A percentile compares a stretch with the other conserved stretches of the same genome.
These are phyloP conservation scores for Argopecten irradians DNA, from an alignment of 1,140 invertebrate species.

Conservation along the genomic window DNA sequence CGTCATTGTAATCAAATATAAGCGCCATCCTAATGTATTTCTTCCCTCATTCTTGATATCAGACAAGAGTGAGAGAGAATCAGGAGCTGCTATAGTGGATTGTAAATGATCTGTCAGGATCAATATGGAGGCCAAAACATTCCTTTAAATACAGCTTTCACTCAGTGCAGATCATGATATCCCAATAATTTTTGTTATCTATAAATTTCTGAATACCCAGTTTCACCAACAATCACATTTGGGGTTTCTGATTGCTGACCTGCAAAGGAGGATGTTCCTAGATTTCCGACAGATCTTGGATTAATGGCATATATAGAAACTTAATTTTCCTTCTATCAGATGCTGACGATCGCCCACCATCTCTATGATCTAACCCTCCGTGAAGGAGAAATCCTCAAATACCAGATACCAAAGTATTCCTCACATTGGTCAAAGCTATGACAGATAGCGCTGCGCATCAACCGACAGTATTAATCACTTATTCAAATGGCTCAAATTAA, in stretches of 20 bases:
- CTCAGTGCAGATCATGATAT: not conserved
- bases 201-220: conserved; percentile 9
- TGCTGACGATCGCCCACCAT: not conserved
- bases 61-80: not conserved
- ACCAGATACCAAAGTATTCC: not conserved
- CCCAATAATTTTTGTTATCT: not conserved
- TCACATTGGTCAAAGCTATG: not conserved
- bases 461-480: not conserved
- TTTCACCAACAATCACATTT: not conserved
- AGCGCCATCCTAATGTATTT: not conserved
- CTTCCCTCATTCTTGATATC: not conserved
- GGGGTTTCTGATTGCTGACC: not conserved
- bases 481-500: conserved; percentile 11
- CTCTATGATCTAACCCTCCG: not conserved
- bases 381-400: not conserved
- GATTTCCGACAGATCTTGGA: conserved; percentile 15
- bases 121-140: not conserved
- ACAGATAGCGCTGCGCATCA: not conserved
- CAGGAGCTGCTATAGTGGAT: not conserved
- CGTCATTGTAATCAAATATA: conserved; percentile 11
- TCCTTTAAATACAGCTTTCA: not conserved
- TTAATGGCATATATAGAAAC: not conserved
- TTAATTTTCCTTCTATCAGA: not conserved
- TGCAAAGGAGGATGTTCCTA: not conserved
- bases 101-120: conserved; percentile 3